phyloP scores from a whole-genome alignment of 1,140 invertebrate genomes.

The Pteromalus puparum region DNA sequence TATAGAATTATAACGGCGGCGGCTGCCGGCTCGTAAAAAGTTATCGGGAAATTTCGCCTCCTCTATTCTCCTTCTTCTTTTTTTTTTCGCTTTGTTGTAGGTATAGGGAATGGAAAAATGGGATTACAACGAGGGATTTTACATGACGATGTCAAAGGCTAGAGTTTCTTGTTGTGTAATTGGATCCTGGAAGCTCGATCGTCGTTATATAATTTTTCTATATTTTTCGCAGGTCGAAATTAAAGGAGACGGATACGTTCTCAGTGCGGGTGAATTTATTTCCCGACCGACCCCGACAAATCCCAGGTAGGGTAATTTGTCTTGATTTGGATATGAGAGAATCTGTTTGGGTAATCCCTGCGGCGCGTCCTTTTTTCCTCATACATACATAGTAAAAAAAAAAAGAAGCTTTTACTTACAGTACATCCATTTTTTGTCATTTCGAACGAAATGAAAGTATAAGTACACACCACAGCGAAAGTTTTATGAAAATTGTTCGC shows the following conservation, averaged over 20 bases:
- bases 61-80: not conserved
- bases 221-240: not conserved
- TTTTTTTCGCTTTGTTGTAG: not conserved
- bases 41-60: constrained; percentile 28
- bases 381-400: no score
- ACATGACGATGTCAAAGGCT: not conserved
- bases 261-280: no score
- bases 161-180: not conserved
- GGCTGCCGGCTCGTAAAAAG: constrained; percentile 6
- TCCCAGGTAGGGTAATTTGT: no score
- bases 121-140: not conserved
- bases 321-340: no score
- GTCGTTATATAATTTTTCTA: not conserved
- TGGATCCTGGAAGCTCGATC: not conserved
- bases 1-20: constrained; percentile 10
- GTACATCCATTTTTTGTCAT: not conserved
- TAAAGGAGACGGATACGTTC: no score
- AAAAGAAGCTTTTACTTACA: no score
- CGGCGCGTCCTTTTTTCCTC: no score
- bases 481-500: not conserved
- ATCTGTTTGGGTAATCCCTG: no score
- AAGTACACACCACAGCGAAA: not conserved
- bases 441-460: not conserved
- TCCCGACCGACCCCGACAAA: no score
- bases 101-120: not conserved